Conservation (phyloP, 2,113 vertebrate species). For the Hippocampus zosterae region DNA sequence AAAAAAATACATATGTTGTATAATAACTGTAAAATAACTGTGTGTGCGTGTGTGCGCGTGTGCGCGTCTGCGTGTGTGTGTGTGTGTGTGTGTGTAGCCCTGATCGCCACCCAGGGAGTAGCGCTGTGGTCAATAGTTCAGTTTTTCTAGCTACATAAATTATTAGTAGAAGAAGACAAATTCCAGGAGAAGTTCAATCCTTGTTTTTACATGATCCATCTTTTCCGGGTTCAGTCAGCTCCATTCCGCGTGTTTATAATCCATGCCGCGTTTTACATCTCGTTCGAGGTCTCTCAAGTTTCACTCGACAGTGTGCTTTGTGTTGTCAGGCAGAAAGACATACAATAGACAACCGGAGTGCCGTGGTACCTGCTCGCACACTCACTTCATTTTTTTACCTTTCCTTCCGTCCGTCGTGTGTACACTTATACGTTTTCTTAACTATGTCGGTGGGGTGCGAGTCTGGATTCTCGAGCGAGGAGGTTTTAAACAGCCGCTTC, state of each 20-base stretch:
- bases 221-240: slow-evolving; percentile 13
- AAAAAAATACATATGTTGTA: too few species aligned
- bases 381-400: neutral
- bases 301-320: slow-evolving; percentile 26
- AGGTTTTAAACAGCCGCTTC: slow-evolving; percentile 87
- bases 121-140: neutral
- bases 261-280: neutral
- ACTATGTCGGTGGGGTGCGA: slow-evolving; percentile 76
- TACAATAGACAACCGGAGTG: slow-evolving; percentile 15
- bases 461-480: slow-evolving; percentile 94
- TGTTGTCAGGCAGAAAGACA: slow-evolving; percentile 65
- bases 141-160: neutral
- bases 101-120: neutral
- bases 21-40: too few species aligned
- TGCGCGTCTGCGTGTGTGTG: too few species aligned
- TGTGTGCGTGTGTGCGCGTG: too few species aligned
- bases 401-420: neutral
- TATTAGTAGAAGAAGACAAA: neutral
- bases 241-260: neutral
- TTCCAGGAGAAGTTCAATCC: neutral
- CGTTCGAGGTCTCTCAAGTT: slow-evolving; percentile 32
- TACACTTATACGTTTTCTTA: neutral
- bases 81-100: too few species aligned
- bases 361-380: slow-evolving; percentile 4
- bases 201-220: slow-evolving; percentile 5